Base-by-base conservation (phyloP, 2,888 invertebrate species). In the Apodemia hepburni region DNA sequence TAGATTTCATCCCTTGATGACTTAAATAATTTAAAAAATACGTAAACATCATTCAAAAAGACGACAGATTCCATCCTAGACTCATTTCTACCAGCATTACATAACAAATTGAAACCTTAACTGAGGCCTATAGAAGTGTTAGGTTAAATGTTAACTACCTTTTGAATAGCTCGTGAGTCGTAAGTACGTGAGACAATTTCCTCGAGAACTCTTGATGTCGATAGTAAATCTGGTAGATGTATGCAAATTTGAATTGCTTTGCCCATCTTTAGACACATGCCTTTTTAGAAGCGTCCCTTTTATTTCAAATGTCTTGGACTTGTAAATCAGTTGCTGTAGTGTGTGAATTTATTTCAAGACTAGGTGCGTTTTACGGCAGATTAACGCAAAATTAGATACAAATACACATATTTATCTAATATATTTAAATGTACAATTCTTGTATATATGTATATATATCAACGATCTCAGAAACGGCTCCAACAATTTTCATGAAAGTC, bases 141-240 rank as follows among this genome's bases (percentile, higher is more conserved):
- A 27, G 54, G 54, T 54, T 54, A 54, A 54, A 54, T 54, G 54
- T 54, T 54, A 54, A 57, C 47, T 58, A 29, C 45, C 61, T 58
- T 58, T 58, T 62, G 62, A 62, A 58, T 61, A 67, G 63, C 59
- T 65, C 58, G 62, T 65, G 68, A 68, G 66, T 61, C 66, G 66
- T 73, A 45, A 45, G 45, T 45, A 75, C 81, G 78, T 82, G 81
- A 75, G 81, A 82, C 84, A 75, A 83, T 85, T 82, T 79, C 75
- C 71, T 74, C 76, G 71, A 66, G 81, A 78, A 72, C 80, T 83
- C 82, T 79, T 78, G 85, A 83, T 75, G 75, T 29, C 74, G 75
- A 82, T 84, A 83, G 86, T 81, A 78, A 80, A 78, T 78, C 79
- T 71, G 68, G 69, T 67, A 63, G 66, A 69, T 74, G 72, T 80